Evolutionary conservation across 1,140 invertebrate species (phyloP), one percentile per base, ranked within the genome.

Genomic region (Penaeus japonicus): DNA sequence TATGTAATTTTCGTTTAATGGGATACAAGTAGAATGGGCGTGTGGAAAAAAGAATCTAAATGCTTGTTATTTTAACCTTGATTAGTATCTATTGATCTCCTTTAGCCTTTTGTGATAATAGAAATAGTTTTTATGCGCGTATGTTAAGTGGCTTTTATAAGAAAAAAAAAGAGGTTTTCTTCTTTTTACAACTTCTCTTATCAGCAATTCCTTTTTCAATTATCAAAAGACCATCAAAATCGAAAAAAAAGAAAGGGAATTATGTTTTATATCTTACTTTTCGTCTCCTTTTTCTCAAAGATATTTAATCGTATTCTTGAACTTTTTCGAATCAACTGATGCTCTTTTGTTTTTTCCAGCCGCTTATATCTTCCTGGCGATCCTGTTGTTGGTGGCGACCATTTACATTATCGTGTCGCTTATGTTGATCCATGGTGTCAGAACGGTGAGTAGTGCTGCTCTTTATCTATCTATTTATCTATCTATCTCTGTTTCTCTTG

Each of bases 361-460:
- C 22, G 90, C 90, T 24, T 90, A 89, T 85, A 89, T 90, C 35
- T 90, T 90, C 85, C 89, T 90, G 54, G 75, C 80, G 20, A 89
- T 90, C 20, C 85, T 90, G 30, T 18, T 90, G 62, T 65, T 90
- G 3, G 90, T 90, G 30, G 90, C 90, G 12, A 59, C 70, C 4
- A 84, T 89, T 18, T 89, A 89, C 57, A 89, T 89, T 39, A 65
- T 89, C 4, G 73, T 30, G 15, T 75, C 73, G 4, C 57, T 89
- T 18, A 24, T 89, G n/a, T 82, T 89, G 27, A 89, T 89, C n/a
- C 87, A 89, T 53, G 87, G 87, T 18, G 87, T 84, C 32, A 84
- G 87, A 79, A 89, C 81, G 24, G 87, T 89, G 30, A 78, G 87
- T 65, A 79, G 2, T 32, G 18, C 22, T n/a, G 18, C 4, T 39